phyloP scores from a whole-genome alignment of 30 jellyfish, hydroid and myxozoan species.

The Hydractinia echinata region DNA sequence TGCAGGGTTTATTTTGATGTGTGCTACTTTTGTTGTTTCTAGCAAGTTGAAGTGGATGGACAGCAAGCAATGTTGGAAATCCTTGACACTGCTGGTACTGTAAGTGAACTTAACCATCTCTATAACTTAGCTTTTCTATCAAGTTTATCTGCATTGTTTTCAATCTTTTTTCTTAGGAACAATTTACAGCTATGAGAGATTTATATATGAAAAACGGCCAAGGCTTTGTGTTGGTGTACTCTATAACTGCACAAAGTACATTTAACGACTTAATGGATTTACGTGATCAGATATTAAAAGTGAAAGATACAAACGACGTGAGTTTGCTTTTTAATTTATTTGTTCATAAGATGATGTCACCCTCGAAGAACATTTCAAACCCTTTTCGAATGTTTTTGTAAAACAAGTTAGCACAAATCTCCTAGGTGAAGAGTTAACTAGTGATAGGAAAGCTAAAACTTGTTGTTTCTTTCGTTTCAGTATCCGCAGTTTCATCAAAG shows the following conservation, averaged over 20 bases:
- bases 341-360: no score
- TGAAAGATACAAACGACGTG: constrained; percentile 93
- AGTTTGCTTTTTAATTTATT: constrained; percentile 11
- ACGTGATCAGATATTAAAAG: constrained; percentile 86
- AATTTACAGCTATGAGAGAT: constrained; percentile 98
- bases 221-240: constrained; percentile 94
- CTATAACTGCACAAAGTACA: constrained; percentile 94
- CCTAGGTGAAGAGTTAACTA: no score
- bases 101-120: constrained; percentile 23
- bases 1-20: no score
- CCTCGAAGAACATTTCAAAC: no score
- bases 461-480: no score
- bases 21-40: not conserved
- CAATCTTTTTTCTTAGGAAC: constrained; percentile 62
- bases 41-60: constrained; percentile 99
- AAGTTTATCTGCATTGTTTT: no score
- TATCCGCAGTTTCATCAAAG: no score
- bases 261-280: constrained; percentile 84
- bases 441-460: no score
- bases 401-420: no score
- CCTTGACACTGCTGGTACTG: constrained; percentile 99
- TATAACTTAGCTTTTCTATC: not conserved
- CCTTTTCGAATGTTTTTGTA: no score
- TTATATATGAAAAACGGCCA: constrained; percentile 98
- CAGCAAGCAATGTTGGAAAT: constrained; percentile 92